These are phyloP conservation scores for Diadophis punctatus DNA, from an alignment of 2,113 vertebrate species.

Conservation along the genomic window DNA sequence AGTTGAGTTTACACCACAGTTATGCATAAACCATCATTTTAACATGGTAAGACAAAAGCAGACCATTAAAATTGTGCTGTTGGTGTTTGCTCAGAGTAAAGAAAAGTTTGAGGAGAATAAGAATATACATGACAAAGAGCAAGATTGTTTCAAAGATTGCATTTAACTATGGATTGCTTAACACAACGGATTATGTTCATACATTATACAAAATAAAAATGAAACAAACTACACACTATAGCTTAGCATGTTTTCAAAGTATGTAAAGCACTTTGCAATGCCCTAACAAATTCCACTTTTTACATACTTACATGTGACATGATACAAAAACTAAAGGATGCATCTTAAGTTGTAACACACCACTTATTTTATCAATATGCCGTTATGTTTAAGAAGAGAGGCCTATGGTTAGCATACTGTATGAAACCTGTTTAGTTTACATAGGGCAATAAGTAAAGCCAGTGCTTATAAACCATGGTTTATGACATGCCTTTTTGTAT, in stretches of 20 bases:
- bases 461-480: not conserved
- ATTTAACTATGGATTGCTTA: not conserved
- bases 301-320: not conserved
- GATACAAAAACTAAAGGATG: not conserved
- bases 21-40: not conserved
- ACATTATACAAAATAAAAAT: not conserved
- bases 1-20: not conserved
- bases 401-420: not conserved
- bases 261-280: not conserved
- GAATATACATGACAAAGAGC: not conserved
- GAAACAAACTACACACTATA: not conserved
- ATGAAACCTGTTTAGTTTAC: not conserved
- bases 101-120: not conserved
- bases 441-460: not conserved
- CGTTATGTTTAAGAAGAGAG: not conserved
- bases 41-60: not conserved
- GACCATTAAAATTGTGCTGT: not conserved
- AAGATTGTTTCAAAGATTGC: not conserved
- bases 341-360: not conserved
- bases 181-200: not conserved
- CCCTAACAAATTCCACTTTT: not conserved
- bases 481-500: not conserved
- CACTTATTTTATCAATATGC: not conserved
- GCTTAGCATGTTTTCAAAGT: not conserved
- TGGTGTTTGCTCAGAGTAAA: not conserved